Evolutionary conservation across 2,888 invertebrate species (phyloP).

Genomic region (Napeogenes inachia): DNA sequence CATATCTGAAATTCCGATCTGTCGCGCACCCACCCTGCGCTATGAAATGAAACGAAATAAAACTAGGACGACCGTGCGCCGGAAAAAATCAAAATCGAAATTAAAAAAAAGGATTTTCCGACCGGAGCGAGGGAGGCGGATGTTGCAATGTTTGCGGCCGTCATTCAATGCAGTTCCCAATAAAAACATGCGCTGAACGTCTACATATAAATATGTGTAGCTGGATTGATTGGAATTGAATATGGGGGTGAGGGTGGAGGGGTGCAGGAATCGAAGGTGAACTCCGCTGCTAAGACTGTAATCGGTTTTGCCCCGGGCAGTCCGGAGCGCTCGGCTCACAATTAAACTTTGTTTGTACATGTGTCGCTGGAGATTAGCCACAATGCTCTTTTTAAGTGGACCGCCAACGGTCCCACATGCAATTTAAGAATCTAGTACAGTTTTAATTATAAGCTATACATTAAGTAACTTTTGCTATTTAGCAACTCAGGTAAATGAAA

Average conservation of each 20-base stretch:
- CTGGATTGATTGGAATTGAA: slow-evolving; percentile 77
- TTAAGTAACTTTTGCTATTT: slow-evolving; percentile 5
- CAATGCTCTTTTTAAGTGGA: slow-evolving; percentile 76
- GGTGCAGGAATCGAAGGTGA: slow-evolving; percentile 71
- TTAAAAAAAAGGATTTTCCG: slow-evolving; percentile 73
- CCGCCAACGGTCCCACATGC: slow-evolving; percentile 63
- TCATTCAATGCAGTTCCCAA: slow-evolving; percentile 74
- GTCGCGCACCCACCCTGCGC: slow-evolving; percentile 75
- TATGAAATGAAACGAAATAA: slow-evolving; percentile 78
- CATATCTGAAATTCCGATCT: slow-evolving; percentile 78
- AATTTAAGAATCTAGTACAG: slow-evolving; percentile 68
- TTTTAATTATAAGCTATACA: slow-evolving; percentile 51
- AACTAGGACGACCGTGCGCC: slow-evolving; percentile 67
- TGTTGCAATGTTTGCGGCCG: slow-evolving; percentile 73
- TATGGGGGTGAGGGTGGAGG: slow-evolving; percentile 52
- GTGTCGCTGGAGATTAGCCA: slow-evolving; percentile 76
- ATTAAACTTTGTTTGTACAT: slow-evolving; percentile 78
- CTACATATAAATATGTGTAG: slow-evolving; percentile 74
- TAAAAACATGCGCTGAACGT: slow-evolving; percentile 68
- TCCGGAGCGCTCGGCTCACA: slow-evolving; percentile 56
- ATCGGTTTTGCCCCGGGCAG: slow-evolving; percentile 72
- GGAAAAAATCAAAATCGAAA: slow-evolving; percentile 77
- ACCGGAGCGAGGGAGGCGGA: slow-evolving; percentile 63
- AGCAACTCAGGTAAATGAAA: neutral
- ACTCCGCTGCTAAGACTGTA: slow-evolving; percentile 71